These are phyloP conservation scores for Probosciger aterrimus DNA, from an alignment of 2,113 vertebrate species.

Conservation along the genomic window DNA sequence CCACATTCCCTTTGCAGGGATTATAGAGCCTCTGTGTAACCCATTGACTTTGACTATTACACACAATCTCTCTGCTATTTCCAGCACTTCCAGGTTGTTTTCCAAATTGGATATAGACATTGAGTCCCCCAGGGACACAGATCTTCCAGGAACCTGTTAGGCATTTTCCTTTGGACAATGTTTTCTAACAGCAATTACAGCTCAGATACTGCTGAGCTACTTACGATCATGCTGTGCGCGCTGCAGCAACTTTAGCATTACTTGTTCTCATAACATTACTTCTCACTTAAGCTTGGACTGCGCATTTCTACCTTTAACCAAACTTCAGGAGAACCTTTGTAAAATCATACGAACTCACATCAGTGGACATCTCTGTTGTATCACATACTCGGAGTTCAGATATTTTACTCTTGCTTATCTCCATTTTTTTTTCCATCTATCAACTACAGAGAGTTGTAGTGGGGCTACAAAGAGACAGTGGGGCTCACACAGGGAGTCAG, in stretches of 20 bases:
- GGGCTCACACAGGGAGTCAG: neutral
- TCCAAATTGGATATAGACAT: neutral
- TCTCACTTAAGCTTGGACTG: neutral
- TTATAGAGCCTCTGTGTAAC: neutral
- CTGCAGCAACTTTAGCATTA: neutral
- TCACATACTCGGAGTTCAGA: neutral
- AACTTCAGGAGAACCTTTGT: neutral
- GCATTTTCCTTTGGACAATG: neutral
- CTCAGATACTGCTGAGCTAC: neutral
- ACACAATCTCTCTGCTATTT: neutral
- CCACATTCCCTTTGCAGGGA: neutral
- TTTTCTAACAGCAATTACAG: neutral
- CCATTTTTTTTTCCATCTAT: neutral
- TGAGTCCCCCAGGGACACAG: neutral
- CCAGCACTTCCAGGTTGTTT: neutral
- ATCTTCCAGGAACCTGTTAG: neutral
- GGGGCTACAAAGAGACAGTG: neutral
- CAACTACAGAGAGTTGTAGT: neutral
- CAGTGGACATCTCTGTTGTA: neutral
- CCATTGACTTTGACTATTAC: neutral
- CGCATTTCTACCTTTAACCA: neutral
- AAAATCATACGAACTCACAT: neutral
- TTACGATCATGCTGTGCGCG: accelerated
- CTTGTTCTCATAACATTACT: neutral
- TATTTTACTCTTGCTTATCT: neutral